Evolutionary conservation across 2,888 invertebrate genomes (phyloP).

Genomic region (Apotomis turbidana): DNA sequence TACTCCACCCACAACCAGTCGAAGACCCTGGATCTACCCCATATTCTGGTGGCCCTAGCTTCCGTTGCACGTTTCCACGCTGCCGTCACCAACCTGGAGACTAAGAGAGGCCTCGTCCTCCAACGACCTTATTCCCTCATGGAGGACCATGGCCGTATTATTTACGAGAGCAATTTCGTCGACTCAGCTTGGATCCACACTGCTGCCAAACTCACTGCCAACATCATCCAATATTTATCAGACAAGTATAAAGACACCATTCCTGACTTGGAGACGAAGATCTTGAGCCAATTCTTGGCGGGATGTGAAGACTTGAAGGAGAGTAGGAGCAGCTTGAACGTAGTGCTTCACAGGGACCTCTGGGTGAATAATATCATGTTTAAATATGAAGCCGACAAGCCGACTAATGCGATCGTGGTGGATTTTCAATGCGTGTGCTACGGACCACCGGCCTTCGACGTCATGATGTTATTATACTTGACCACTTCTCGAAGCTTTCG

Average conservation of each 20-base stretch:
- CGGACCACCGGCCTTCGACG: constrained; percentile 67
- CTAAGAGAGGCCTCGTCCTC: constrained; percentile 48
- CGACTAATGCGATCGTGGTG: constrained; percentile 61
- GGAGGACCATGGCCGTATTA: constrained; percentile 53
- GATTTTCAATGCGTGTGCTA: constrained; percentile 71
- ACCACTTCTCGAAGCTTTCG: constrained; percentile 62
- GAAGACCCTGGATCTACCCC: constrained; percentile 59
- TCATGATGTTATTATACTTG: constrained; percentile 63
- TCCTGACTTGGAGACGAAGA: constrained; percentile 52
- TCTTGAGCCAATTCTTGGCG: constrained; percentile 53
- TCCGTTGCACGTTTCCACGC: constrained; percentile 71
- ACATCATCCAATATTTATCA: constrained; percentile 61
- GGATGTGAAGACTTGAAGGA: constrained; percentile 59
- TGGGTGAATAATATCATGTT: constrained; percentile 75
- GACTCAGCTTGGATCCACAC: constrained; percentile 63
- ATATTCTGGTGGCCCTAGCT: constrained; percentile 52
- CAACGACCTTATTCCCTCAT: constrained; percentile 52
- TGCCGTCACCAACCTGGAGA: constrained; percentile 63
- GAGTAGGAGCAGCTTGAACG: constrained; percentile 60
- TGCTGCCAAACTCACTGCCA: constrained; percentile 60
- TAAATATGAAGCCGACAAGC: constrained; percentile 57
- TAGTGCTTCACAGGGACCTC: constrained; percentile 68
- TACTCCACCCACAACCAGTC: constrained; percentile 54
- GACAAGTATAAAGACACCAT: constrained; percentile 50
- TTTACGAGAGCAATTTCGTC: constrained; percentile 58